These are phyloP conservation scores for Porites rus DNA, from an alignment of 92 coral and sea anemone genomes.

Conservation along the genomic window DNA sequence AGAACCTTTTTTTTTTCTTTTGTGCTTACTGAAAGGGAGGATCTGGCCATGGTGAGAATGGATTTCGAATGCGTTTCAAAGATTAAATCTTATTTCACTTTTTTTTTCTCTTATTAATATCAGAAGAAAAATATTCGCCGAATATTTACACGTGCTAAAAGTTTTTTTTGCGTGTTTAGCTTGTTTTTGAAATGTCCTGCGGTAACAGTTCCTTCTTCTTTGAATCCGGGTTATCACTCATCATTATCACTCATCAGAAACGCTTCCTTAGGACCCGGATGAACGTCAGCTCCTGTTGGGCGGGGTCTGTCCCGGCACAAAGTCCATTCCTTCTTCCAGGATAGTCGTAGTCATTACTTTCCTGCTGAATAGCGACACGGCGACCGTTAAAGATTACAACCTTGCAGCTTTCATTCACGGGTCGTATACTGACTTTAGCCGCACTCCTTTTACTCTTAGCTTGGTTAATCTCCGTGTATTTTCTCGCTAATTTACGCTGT, in stretches of 20 bases:
- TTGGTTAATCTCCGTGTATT: neutral
- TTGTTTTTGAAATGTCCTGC: neutral
- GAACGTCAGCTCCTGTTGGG: slow-evolving; percentile 13
- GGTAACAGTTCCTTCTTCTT: neutral
- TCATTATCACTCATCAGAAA: neutral
- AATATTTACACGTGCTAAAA: too few relatives aligned
- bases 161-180: too few relatives aligned
- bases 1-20: too few relatives aligned
- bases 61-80: too few relatives aligned
- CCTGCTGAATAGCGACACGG: slow-evolving; percentile 6
- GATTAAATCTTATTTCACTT: too few relatives aligned
- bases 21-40: too few relatives aligned
- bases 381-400: neutral
- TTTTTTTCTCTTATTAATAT: too few relatives aligned
- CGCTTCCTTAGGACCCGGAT: slow-evolving; percentile 19
- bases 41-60: too few relatives aligned
- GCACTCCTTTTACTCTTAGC: too few relatives aligned
- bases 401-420: neutral
- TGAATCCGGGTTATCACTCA: neutral
- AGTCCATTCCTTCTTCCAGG: neutral
- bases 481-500: neutral
- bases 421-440: too few relatives aligned
- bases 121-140: too few relatives aligned
- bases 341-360: neutral
- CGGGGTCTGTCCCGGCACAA: neutral